Base-by-base conservation (phyloP, 30 jellyfish, hydroid and myxozoan species). In the Cassiopea xamachana region DNA sequence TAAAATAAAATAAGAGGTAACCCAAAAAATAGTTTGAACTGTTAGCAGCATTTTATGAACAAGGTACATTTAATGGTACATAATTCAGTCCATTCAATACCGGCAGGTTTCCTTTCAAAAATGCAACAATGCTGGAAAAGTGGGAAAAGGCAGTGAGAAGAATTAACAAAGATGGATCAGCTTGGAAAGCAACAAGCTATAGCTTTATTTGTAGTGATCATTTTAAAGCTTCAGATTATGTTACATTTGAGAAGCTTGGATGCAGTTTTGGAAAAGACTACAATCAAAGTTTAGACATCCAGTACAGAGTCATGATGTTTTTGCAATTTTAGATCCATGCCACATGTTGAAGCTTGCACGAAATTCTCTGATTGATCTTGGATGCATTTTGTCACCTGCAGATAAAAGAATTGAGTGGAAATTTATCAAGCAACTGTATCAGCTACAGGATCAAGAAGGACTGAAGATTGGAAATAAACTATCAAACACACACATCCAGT, bases 121-220 rank as follows among this genome's bases (percentile, higher is more conserved):
- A 75, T 18, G 13, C 84, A 75, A 47, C 58, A 75, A 18, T 75
- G 84, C 61, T 46, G 8, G 84, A 69, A 18, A 69, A 69, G 84
- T 48, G 88, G 88, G 88, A 79, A 79, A 50, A 59, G 48, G 88
- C 88, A 48, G 88, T 79, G 16, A 50, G 88, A 46, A 50, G 88
- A 19, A 79, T 46, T 39, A 79, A 79, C 88, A 79, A 60, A 67
- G 91, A 82, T 67, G 91, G 91, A 19, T 51, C 69, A 7, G 86
- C 61, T 4, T 82, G 91, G 85, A 82, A 82, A 82, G 84, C 91
- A 82, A 59, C 91, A 60, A 7, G 61, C 17, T 82, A 59, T 55
- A 82, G 91, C 45, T 82, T 82, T 67, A 82, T 70, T 67, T 82
- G 91, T 67, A 82, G 91, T 82, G 91, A 82, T 45, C 91, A 82